Evolutionary conservation across 2,888 invertebrate species (phyloP).

Genomic region (Cheilosia vernalis): DNA sequence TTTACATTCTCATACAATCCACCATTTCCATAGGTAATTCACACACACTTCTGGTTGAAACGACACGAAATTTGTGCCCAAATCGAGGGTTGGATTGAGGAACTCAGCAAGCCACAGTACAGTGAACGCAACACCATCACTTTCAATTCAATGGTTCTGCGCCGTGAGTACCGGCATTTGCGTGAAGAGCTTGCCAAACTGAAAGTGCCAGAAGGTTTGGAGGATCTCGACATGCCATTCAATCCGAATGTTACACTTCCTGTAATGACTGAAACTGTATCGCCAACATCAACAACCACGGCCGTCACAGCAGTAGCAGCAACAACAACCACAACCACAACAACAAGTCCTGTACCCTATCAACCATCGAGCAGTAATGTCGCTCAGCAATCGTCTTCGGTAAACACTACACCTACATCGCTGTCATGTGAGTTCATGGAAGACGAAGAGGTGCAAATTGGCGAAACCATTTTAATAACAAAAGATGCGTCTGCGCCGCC

Average conservation of each 20-base stretch:
- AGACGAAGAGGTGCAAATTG: conserved; percentile 32
- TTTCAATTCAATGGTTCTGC: conserved; percentile 89
- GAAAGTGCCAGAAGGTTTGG: conserved; percentile 90
- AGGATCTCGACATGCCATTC: conserved; percentile 87
- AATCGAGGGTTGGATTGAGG: conserved; percentile 95
- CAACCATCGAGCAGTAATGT: conserved; percentile 59
- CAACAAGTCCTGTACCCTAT: conserved; percentile 52
- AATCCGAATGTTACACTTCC: conserved; percentile 81
- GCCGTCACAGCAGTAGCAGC: conserved; percentile 57
- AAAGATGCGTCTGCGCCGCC: conserved; percentile 26
- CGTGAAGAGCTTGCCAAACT: conserved; percentile 94
- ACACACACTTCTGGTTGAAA: conserved; percentile 97
- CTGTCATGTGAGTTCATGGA: conserved; percentile 40
- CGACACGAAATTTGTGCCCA: conserved; percentile 94
- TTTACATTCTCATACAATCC: neutral
- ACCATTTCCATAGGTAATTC: conserved; percentile 87
- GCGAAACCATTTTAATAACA: conserved; percentile 56
- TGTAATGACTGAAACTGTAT: conserved; percentile 73
- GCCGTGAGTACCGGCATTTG: conserved; percentile 92
- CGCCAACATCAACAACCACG: conserved; percentile 58
- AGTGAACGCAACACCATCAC: conserved; percentile 90
- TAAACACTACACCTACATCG: conserved; percentile 56
- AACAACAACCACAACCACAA: too few species aligned
- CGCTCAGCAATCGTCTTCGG: conserved; percentile 47
- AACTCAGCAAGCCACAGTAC: conserved; percentile 91